Evolutionary conservation across 2,797 vertebrate genomes (phyloP), one percentile per base, ranked within the genome.

Genomic region (Erethizon dorsatum): DNA sequence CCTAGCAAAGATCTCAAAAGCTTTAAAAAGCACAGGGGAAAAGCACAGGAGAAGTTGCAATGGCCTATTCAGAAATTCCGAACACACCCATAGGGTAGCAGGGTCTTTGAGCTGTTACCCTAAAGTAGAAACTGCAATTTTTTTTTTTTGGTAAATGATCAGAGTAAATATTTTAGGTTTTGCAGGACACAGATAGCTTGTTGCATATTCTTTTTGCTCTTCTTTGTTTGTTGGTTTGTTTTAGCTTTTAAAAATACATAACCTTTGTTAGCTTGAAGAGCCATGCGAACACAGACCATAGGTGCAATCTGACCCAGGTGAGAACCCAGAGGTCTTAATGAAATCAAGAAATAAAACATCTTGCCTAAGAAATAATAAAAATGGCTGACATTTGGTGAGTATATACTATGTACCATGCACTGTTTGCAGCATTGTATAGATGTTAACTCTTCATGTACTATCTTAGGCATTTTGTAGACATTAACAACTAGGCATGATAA

Each of bases 21-120:
- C 54, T 95, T 93, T 97, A 94, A 95, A 97, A 97, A 90, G 91
- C 65, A 28, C 88, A 97, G 87, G 85, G 63, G 83, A 88, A 95
- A 97, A 65, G 86, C 71, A 31, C 28, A 90, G 89, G 17, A 84
- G 73, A 90, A 63, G 83, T 88, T 95, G 41, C 41, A 61, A 50
- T 56, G 82, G 14, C 92, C 61, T 83, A 0, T 79, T 94, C 83
- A 8, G 28, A 88, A 75, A 89, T 69, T n/a, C 54, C 0, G 0
- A 96, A 87, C 78, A 84, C 59, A 65, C 86, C 93, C 31, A 5
- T 52, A 5, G 88, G 26, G 50, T 26, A n/a, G 65, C 20, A 17
- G 9, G 61, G n/a, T 83, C 94, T 96, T 82, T 82, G 93, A 97
- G 41, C 33, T 56, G 37, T 90, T 95, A 67, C 33, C 75, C 22